These are phyloP conservation scores for Sinocyclocheilus rhinocerous DNA, from an alignment of 2,113 vertebrate genomes.

Conservation along the genomic window DNA sequence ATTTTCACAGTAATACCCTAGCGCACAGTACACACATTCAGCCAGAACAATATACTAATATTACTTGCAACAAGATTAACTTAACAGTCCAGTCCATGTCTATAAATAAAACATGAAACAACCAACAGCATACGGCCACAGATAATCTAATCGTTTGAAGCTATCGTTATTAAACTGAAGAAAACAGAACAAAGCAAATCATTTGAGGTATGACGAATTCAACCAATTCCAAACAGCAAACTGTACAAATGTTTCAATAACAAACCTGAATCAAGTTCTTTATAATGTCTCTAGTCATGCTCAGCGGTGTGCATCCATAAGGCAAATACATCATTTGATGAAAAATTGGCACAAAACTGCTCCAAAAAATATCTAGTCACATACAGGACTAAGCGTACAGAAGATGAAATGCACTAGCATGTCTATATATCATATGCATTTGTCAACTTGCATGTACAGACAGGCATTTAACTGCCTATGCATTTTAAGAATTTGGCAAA, in stretches of 20 bases:
- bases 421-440: constrained; percentile 39
- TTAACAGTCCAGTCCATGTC: constrained; percentile 28
- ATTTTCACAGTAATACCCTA: constrained; percentile 33
- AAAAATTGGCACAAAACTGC: neutral
- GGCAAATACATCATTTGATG: neutral
- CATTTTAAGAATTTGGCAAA: constrained; percentile 42
- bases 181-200: constrained; percentile 24
- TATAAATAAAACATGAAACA: neutral
- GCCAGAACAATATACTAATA: neutral
- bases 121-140: neutral
- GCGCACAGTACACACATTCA: constrained; percentile 57
- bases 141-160: neutral
- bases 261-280: constrained; percentile 47
- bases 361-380: constrained; percentile 3
- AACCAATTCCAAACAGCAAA: constrained; percentile 27
- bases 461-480: constrained; percentile 23
- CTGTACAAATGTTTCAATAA: constrained; percentile 25
- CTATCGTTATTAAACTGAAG: constrained; percentile 45
- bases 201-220: neutral
- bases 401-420: neutral
- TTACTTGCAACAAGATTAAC: neutral
- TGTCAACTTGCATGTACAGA: constrained; percentile 54
- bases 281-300: constrained; percentile 20
- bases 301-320: constrained; percentile 8
- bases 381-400: neutral